Percentiles rank a stretch among this genome's conserved stretches.
Evolutionary conservation across 2,888 invertebrate species (phyloP).

Genomic region (Unio delphinus): DNA sequence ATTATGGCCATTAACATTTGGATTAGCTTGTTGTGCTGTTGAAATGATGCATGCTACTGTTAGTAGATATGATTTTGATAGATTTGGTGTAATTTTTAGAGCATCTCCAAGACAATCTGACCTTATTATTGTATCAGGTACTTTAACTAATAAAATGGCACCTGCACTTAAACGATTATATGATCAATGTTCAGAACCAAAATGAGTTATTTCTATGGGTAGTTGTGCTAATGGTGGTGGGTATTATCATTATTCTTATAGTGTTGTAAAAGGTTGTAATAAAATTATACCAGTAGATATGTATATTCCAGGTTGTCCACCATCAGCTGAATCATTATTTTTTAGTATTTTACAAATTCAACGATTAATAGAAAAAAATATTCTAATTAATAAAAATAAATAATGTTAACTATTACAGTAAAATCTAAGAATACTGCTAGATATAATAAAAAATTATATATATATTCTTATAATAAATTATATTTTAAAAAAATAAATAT

Average conservation of each 20-base stretch:
- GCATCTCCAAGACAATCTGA: slow-evolving; percentile 12
- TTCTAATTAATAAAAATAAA: too few species aligned
- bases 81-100: slow-evolving; percentile 16
- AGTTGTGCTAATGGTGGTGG: slow-evolving; percentile 99
- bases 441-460: too few species aligned
- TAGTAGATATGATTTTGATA: slow-evolving; percentile 6
- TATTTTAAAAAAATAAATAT: too few species aligned
- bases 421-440: too few species aligned
- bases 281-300: slow-evolving; percentile 92
- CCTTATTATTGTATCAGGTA: slow-evolving; percentile 16
- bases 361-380: too few species aligned
- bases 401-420: too few species aligned
- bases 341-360: too few species aligned
- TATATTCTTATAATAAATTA: too few species aligned
- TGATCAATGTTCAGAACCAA: slow-evolving; percentile 96
- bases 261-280: slow-evolving; percentile 96
- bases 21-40: too few species aligned
- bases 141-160: slow-evolving; percentile 17
- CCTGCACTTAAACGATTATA: slow-evolving; percentile 73
- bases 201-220: slow-evolving; percentile 99
- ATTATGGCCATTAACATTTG: too few species aligned
- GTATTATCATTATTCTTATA: slow-evolving; percentile 98
- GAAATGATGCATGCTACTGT: too few species aligned
- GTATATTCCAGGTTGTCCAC: slow-evolving; percentile 12
- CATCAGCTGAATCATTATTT: too few species aligned